Evolutionary conservation across 1,140 invertebrate genomes (phyloP).

Genomic region (Polyergus mexicanus): DNA sequence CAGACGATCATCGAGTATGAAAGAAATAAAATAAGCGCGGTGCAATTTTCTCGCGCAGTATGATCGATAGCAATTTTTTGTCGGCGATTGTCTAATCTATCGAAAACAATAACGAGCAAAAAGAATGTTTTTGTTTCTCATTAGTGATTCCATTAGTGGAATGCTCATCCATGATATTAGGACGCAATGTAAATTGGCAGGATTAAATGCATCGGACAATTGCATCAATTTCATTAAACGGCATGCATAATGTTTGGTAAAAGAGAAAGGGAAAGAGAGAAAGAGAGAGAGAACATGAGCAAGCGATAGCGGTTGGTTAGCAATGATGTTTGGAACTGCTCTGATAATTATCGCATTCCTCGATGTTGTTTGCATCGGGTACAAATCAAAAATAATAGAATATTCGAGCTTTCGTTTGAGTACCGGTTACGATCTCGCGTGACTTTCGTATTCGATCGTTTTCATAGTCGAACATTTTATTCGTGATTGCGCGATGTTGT

Average conservation of each 20-base stretch:
- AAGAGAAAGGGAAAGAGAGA: conserved; percentile 45
- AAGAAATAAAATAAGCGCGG: background rate
- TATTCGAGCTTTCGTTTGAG: conserved; percentile 40
- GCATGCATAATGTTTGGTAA: conserved; percentile 79
- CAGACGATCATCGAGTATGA: background rate
- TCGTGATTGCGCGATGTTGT: background rate
- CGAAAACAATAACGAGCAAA: conserved; percentile 31
- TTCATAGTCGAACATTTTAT: background rate
- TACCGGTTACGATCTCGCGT: background rate
- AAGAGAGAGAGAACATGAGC: background rate
- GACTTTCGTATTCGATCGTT: conserved; percentile 14
- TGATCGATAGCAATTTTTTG: conserved; percentile 28
- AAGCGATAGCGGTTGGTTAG: conserved; percentile 69
- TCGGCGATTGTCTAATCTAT: conserved; percentile 48
- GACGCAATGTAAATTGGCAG: conserved; percentile 80
- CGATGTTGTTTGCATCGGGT: conserved; percentile 77
- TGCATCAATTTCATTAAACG: conserved; percentile 84
- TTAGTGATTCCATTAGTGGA: conserved; percentile 75
- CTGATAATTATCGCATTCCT: conserved; percentile 81
- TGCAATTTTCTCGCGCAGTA: background rate
- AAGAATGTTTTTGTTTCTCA: conserved; percentile 71
- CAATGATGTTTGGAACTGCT: conserved; percentile 82
- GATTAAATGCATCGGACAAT: conserved; percentile 82
- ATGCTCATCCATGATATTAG: conserved; percentile 74
- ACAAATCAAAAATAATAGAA: conserved; percentile 82